Conservation (phyloP, 2,113 vertebrate genomes). For the Atrichornis clamosus region DNA sequence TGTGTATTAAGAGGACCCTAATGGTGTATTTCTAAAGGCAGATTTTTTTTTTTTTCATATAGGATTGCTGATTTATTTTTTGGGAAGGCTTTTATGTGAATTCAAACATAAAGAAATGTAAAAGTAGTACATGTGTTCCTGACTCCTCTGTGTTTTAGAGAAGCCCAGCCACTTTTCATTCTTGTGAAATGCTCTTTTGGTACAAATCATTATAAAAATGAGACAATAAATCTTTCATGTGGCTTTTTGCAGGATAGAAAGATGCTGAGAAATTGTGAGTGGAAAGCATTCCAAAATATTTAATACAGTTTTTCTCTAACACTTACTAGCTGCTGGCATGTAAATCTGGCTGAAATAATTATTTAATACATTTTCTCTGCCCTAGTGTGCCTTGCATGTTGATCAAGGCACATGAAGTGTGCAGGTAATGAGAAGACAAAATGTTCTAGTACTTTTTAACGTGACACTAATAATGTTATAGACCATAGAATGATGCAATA, state of each 20-base stretch:
- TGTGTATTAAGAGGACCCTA: neutral
- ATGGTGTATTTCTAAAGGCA: neutral
- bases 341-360: conserved; percentile 2
- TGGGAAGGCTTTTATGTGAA: neutral
- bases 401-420: neutral
- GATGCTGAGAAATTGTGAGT: neutral
- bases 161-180: neutral
- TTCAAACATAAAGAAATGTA: neutral
- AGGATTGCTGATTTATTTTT: neutral
- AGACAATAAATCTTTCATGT: neutral
- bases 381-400: neutral
- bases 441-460: neutral
- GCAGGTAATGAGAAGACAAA: neutral
- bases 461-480: neutral
- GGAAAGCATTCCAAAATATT: neutral
- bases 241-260: neutral
- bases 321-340: neutral
- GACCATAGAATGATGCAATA: neutral
- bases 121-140: neutral
- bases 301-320: neutral
- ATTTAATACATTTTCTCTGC: neutral
- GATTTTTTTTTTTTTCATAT: neutral
- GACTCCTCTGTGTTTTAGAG: neutral
- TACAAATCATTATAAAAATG: neutral
- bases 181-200: neutral